phyloP scores from a whole-genome alignment of 2,113 vertebrate species.

The Thinocorus orbignyianus region DNA sequence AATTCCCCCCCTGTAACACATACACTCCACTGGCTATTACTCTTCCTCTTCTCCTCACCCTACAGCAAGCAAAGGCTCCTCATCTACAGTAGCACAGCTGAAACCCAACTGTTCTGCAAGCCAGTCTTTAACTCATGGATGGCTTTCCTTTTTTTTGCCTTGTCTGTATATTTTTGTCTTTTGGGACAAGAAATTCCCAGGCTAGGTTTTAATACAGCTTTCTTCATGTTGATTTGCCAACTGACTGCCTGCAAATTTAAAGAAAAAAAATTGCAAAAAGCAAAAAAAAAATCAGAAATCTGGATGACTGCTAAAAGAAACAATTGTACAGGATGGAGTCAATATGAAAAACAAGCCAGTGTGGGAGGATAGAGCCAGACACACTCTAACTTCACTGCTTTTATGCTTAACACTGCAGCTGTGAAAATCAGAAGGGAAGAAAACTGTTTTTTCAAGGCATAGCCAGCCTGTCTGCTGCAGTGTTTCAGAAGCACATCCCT shows the following conservation, averaged over 20 bases:
- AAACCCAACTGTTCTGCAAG: not conserved
- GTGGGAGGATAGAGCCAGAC: not conserved
- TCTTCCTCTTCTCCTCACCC: not conserved
- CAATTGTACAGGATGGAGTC: not conserved
- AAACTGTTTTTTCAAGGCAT: not conserved
- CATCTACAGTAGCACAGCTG: not conserved
- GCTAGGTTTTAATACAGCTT: not conserved
- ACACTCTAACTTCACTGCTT: not conserved
- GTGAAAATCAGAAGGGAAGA: constrained; percentile 19
- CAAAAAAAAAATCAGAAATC: not conserved
- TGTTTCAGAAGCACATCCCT: not conserved
- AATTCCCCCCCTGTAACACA: not conserved
- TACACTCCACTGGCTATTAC: not conserved
- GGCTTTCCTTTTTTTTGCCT: not conserved
- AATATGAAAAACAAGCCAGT: not conserved
- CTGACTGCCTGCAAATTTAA: not conserved
- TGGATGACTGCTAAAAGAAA: not conserved
- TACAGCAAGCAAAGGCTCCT: not conserved
- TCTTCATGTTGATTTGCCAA: not conserved
- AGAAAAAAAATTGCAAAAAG: not conserved
- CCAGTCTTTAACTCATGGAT: not conserved
- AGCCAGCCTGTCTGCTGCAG: not conserved
- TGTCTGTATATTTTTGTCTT: not conserved
- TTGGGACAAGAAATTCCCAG: not conserved
- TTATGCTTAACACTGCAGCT: not conserved